These are phyloP conservation scores for Herpailurus yagouaroundi DNA, from an alignment of 2,113 vertebrate genomes.

Conservation along the genomic window DNA sequence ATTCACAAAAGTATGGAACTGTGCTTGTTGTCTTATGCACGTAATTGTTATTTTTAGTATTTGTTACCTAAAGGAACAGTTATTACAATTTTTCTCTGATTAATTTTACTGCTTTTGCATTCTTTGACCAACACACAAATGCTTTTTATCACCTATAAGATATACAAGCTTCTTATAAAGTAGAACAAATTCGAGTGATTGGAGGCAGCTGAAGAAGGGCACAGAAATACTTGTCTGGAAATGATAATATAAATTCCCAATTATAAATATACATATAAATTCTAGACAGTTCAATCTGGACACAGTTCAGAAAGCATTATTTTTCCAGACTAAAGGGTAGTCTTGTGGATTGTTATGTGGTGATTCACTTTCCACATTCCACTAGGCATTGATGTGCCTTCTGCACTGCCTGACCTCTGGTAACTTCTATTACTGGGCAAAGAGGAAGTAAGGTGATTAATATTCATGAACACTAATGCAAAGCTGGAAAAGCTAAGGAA, in stretches of 20 bases:
- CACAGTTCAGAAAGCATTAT: neutral
- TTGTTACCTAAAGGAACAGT: neutral
- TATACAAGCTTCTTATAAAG: neutral
- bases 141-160: neutral
- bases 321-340: neutral
- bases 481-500: neutral
- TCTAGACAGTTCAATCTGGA: neutral
- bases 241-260: neutral
- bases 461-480: slow-evolving; percentile 22
- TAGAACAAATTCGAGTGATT: neutral
- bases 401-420: neutral
- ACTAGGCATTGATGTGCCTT: neutral
- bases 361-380: neutral
- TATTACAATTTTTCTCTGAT: neutral
- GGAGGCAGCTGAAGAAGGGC: neutral
- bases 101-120: neutral
- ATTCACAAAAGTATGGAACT: neutral
- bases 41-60: neutral
- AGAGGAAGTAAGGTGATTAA: neutral
- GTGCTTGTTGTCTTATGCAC: neutral
- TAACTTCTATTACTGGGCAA: neutral
- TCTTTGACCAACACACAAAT: neutral
- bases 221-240: neutral
- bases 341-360: neutral
- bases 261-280: neutral